phyloP scores from a whole-genome alignment of 2,888 invertebrate species.

The Leptinotarsa peninsularis region DNA sequence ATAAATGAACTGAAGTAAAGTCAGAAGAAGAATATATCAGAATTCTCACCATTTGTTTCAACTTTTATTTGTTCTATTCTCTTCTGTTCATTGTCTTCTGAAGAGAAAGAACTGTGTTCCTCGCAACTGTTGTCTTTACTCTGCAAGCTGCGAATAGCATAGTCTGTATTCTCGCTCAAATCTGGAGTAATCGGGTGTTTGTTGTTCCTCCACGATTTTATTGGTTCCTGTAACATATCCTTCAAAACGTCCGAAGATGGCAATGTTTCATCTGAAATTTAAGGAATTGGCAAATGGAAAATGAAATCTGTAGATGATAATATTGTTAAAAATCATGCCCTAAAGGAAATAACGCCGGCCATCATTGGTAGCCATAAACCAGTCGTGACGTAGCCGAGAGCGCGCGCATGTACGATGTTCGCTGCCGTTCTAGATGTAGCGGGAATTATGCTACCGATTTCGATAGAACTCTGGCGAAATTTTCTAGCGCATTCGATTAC shows the following conservation, averaged over 20 bases:
- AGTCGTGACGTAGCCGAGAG: no score
- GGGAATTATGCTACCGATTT: no score
- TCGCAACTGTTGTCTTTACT: constrained; percentile 50
- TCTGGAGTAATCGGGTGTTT: constrained; percentile 33
- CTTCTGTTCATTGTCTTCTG: constrained; percentile 44
- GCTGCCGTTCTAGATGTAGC: no score
- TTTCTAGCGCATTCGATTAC: no score
- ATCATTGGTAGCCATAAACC: no score
- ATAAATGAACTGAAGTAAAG: background rate
- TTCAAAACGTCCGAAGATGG: constrained; percentile 59
- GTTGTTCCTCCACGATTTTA: constrained; percentile 54
- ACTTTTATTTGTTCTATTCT: constrained; percentile 22
- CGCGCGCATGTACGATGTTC: no score
- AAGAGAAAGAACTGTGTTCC: constrained; percentile 47
- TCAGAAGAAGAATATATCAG: no score
- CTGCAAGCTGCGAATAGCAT: constrained; percentile 40
- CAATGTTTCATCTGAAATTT: constrained; percentile 52
- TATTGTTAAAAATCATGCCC: no score
- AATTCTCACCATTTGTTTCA: constrained; percentile 16
- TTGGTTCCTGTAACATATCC: constrained; percentile 58
- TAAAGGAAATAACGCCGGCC: no score
- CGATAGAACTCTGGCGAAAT: no score
- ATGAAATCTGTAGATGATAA: background rate
- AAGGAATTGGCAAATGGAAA: background rate
- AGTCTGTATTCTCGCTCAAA: constrained; percentile 41